Evolutionary conservation across 35 echinoderm and acorn worm species (phyloP).

Genomic region (Eucidaris tribuloides): DNA sequence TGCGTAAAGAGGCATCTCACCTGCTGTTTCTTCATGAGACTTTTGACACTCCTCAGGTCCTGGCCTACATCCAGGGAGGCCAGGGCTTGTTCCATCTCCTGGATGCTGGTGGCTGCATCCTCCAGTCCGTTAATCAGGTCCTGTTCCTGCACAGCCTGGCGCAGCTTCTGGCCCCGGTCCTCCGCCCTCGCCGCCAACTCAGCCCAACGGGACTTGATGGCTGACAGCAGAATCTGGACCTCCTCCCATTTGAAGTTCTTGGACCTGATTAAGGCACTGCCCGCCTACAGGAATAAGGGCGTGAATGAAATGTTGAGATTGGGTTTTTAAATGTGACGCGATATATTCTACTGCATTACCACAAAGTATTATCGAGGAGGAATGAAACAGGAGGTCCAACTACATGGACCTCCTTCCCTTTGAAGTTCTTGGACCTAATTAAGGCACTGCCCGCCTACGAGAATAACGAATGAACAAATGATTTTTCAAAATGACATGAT

Average conservation of each 20-base stretch:
- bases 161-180: slow-evolving; percentile 73
- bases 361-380: too few relatives aligned
- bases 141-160: slow-evolving; percentile 67
- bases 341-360: too few relatives aligned
- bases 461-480: too few relatives aligned
- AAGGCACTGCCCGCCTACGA: slow-evolving; percentile 55
- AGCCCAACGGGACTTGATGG: slow-evolving; percentile 58
- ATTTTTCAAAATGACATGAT: too few relatives aligned
- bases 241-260: slow-evolving; percentile 48
- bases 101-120: slow-evolving; percentile 51
- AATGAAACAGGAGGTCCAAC: too few relatives aligned
- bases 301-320: too few relatives aligned
- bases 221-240: slow-evolving; percentile 31
- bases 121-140: slow-evolving; percentile 61
- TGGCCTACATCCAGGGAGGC: slow-evolving; percentile 77
- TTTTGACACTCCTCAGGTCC: slow-evolving; percentile 78
- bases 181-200: slow-evolving; percentile 29
- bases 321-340: too few relatives aligned
- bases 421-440: slow-evolving; percentile 48
- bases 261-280: slow-evolving; percentile 44
- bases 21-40: slow-evolving; percentile 84
- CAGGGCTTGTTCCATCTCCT: slow-evolving; percentile 64
- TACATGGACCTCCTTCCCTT: slow-evolving; percentile 51
- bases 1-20: slow-evolving; percentile 38
- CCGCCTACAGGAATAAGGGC: slow-evolving; percentile 32